Percentiles rank a stretch among this genome's conserved stretches.
phyloP scores from a whole-genome alignment of 2,797 vertebrate species.

The Eidolon dupreanum region DNA sequence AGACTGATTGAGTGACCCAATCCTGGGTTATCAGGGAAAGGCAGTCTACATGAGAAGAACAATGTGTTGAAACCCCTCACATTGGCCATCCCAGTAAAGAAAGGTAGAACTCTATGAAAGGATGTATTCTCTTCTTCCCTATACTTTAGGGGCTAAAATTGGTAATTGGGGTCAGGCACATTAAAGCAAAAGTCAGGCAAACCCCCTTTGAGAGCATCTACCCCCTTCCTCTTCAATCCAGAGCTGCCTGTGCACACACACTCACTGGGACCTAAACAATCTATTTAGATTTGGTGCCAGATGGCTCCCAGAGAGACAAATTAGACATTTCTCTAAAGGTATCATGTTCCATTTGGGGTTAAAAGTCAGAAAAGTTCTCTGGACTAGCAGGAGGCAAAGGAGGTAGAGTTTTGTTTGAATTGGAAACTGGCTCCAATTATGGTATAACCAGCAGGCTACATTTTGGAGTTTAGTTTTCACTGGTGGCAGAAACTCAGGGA shows the following conservation, averaged over 20 bases:
- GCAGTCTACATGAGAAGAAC: not conserved
- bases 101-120: not conserved
- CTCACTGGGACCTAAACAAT: not conserved
- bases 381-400: not conserved
- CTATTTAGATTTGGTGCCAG: not conserved
- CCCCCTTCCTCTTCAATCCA: not conserved
- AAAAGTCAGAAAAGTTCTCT: not conserved
- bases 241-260: not conserved
- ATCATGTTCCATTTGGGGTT: not conserved
- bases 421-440: not conserved
- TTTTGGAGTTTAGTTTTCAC: not conserved
- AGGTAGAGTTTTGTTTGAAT: not conserved
- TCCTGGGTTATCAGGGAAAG: not conserved
- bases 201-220: not conserved
- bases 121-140: not conserved
- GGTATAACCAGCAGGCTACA: too few relatives aligned
- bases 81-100: not conserved
- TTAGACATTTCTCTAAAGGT: not conserved
- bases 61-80: too few relatives aligned
- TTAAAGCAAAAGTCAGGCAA: not conserved
- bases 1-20: not conserved
- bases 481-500: not conserved
- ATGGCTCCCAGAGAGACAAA: not conserved
- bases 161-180: not conserved
- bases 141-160: not conserved